These are phyloP conservation scores for Desoria tigrina DNA, from an alignment of 2,888 invertebrate genomes.

Conservation along the genomic window DNA sequence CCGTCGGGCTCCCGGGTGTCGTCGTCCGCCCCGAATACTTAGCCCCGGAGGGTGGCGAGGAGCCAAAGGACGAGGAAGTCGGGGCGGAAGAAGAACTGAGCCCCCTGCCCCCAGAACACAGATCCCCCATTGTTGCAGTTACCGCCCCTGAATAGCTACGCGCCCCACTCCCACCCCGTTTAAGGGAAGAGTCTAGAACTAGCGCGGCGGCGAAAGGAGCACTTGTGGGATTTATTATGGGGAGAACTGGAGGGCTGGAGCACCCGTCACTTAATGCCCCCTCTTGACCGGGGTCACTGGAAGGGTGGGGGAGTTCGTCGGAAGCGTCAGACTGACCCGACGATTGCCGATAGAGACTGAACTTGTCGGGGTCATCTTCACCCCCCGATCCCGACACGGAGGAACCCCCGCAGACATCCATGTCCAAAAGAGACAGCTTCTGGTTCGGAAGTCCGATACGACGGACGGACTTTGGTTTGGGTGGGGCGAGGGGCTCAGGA, in stretches of 20 bases:
- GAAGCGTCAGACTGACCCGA: constrained; percentile 53
- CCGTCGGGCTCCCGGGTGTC: constrained; percentile 7
- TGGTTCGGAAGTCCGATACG: constrained; percentile 10
- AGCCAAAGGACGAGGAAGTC: constrained; percentile 26
- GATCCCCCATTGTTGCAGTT: no score
- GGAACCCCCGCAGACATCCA: constrained; percentile 32
- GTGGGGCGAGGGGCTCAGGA: constrained; percentile 13
- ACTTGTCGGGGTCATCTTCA: constrained; percentile 39
- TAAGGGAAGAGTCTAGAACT: constrained; percentile 28
- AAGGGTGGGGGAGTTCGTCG: constrained; percentile 4
- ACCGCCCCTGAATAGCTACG: constrained; percentile 9
- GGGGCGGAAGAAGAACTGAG: constrained; percentile 20
- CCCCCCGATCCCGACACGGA: constrained; percentile 35
- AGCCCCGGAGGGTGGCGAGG: constrained; percentile 16
- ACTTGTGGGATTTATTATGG: constrained; percentile 20
- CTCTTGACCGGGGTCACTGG: constrained; percentile 22
- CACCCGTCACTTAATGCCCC: constrained; percentile 34
- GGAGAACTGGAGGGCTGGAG: constrained; percentile 30
- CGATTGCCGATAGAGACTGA: constrained; percentile 44
- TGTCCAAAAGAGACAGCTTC: constrained; percentile 32
- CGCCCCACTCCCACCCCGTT: constrained; percentile 1
- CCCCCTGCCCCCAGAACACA: no score
- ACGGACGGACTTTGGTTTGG: constrained; percentile 4
- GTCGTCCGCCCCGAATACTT: constrained; percentile 21
- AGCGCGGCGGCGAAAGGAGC: constrained; percentile 38